A percentile compares a stretch with the other conserved stretches of the same genome.
Evolutionary conservation across 2,113 vertebrate species (phyloP).

Genomic region (Hemibagrus wyckioides): DNA sequence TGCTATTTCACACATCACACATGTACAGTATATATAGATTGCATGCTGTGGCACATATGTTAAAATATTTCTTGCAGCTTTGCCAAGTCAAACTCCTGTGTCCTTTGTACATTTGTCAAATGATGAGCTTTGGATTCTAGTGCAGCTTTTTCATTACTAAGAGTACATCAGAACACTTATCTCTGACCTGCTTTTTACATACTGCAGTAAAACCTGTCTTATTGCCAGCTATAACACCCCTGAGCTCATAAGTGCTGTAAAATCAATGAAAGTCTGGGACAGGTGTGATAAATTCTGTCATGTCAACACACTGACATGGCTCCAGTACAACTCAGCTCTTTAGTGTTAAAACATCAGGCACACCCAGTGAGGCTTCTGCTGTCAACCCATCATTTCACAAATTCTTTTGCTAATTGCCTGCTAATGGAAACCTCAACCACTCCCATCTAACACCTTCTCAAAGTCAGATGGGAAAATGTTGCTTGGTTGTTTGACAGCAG

Average conservation of each 20-base stretch:
- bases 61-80: not conserved
- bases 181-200: constrained; percentile 30
- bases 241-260: constrained; percentile 57
- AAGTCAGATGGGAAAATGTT: not conserved
- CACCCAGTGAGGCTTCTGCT: not conserved
- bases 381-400: constrained; percentile 20
- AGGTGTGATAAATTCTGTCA: constrained; percentile 64
- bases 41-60: not conserved
- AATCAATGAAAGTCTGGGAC: constrained; percentile 60
- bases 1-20: not conserved
- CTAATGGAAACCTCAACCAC: constrained; percentile 27
- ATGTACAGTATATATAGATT: not conserved
- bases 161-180: constrained; percentile 56
- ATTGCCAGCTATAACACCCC: constrained; percentile 51
- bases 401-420: constrained; percentile 33
- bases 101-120: constrained; percentile 12
- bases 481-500: not conserved
- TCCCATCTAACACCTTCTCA: constrained; percentile 7
- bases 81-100: constrained; percentile 2
- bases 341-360: constrained; percentile 29
- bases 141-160: constrained; percentile 31
- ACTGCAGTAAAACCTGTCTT: constrained; percentile 41
- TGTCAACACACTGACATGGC: constrained; percentile 59
- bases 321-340: constrained; percentile 38
- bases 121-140: not conserved